Conservation (phyloP, 1,140 invertebrate genomes). For the Eueides isabella region DNA sequence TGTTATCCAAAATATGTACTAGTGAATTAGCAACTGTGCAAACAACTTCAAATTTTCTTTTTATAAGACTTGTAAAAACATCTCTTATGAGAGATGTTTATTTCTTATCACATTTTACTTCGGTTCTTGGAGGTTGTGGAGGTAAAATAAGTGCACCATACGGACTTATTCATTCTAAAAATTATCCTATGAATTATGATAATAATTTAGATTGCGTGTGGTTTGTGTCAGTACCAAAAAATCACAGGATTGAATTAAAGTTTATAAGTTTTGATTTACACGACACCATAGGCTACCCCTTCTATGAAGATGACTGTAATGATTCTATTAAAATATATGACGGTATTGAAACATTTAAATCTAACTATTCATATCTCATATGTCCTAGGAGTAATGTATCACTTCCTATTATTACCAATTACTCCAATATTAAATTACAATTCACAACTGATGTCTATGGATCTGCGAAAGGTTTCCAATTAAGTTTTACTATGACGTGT, state of each 20-base stretch:
- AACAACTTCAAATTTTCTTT: constrained; percentile 59
- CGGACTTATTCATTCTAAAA: constrained; percentile 86
- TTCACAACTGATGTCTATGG: constrained; percentile 84
- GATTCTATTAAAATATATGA: constrained; percentile 85
- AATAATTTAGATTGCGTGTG: constrained; percentile 87
- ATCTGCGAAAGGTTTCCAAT: constrained; percentile 89
- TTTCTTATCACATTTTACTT: constrained; percentile 51
- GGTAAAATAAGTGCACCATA: constrained; percentile 52
- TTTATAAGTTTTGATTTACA: constrained; percentile 84
- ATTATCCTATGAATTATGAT: constrained; percentile 90
- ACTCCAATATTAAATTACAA: constrained; percentile 85
- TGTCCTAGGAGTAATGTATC: constrained; percentile 68
- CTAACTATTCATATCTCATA: constrained; percentile 61
- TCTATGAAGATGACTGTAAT: constrained; percentile 50
- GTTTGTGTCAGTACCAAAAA: constrained; percentile 86
- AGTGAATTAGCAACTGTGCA: constrained; percentile 55
- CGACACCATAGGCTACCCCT: constrained; percentile 26
- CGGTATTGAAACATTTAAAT: constrained; percentile 66
- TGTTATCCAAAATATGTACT: constrained; percentile 86
- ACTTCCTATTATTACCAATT: constrained; percentile 80
- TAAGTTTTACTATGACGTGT: constrained; percentile 83
- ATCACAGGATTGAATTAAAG: constrained; percentile 83
- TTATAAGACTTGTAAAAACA: constrained; percentile 60
- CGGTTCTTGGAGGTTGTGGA: constrained; percentile 51
- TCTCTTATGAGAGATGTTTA: constrained; percentile 60